Percentiles rank a stretch among this genome's conserved stretches.
phyloP scores from a whole-genome alignment of 2,797 vertebrate genomes.

The Tangara arthus region DNA sequence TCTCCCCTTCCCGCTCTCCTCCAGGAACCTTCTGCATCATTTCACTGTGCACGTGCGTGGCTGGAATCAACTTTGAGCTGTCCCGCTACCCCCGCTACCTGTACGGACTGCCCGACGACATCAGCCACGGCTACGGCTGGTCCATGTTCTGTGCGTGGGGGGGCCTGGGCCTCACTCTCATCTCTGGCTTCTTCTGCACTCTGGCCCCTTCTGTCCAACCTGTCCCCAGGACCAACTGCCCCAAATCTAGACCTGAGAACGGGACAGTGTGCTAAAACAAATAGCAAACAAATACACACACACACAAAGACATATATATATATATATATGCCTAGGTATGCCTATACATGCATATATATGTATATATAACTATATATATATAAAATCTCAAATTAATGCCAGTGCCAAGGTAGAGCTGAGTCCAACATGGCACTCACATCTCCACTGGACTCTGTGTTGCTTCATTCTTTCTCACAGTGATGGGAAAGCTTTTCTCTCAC shows the following conservation, averaged over 20 bases:
- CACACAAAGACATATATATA: not conserved
- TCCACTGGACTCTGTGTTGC: conserved; percentile 61
- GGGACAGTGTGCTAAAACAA: conserved; percentile 93
- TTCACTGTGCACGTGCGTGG: conserved; percentile 97
- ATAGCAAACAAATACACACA: conserved; percentile 23
- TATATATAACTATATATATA: conserved; percentile 68
- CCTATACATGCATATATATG: conserved; percentile 73
- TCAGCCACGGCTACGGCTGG: conserved; percentile 98
- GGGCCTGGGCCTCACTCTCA: conserved; percentile 95
- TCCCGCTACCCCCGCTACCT: conserved; percentile 95
- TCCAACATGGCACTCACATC: conserved; percentile 67
- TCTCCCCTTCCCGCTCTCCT: conserved; percentile 22
- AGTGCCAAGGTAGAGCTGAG: conserved; percentile 75
- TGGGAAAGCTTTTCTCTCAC: conserved; percentile 62
- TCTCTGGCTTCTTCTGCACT: conserved; percentile 99
- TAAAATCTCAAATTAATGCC: conserved; percentile 70
- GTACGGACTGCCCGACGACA: conserved; percentile 94
- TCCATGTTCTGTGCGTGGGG: conserved; percentile 99
- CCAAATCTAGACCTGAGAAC: conserved; percentile 97
- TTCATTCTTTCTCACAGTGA: conserved; percentile 64
- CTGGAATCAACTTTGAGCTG: conserved; percentile 98
- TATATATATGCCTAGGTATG: conserved; percentile 29
- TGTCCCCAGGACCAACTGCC: conserved; percentile 92
- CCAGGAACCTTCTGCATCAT: conserved; percentile 98
- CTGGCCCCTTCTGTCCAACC: conserved; percentile 97